Evolutionary conservation across 2,113 vertebrate species (phyloP).

Genomic region (Indicator indicator): DNA sequence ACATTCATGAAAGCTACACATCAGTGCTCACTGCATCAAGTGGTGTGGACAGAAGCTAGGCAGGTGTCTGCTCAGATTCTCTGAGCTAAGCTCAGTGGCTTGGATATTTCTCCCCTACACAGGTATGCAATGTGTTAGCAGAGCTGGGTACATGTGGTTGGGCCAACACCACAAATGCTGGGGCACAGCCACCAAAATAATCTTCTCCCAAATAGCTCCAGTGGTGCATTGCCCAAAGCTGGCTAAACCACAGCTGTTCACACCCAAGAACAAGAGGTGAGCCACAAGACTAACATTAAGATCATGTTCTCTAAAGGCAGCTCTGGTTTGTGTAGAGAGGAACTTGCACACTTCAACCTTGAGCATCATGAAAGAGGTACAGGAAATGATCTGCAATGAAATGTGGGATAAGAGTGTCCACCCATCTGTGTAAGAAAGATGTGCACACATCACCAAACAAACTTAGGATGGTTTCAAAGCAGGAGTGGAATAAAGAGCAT

Average conservation of each 20-base stretch:
- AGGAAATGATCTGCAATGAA: neutral
- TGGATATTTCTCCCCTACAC: neutral
- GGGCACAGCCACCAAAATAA: neutral
- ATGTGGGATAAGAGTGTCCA: neutral
- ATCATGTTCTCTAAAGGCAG: fast-evolving
- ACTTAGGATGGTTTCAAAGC: neutral
- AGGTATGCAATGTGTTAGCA: fast-evolving
- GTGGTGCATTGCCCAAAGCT: neutral
- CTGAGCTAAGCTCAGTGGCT: neutral
- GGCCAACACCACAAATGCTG: neutral
- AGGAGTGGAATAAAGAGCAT: neutral
- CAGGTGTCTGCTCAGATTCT: neutral
- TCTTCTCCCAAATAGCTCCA: neutral
- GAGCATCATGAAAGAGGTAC: neutral
- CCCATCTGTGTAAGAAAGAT: neutral
- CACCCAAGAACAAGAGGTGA: neutral
- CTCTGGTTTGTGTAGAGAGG: neutral
- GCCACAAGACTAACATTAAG: neutral
- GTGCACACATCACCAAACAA: neutral
- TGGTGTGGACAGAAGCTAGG: neutral
- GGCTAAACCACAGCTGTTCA: neutral
- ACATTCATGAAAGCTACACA: neutral
- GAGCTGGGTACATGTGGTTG: fast-evolving
- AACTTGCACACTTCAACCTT: neutral
- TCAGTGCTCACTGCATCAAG: neutral